phyloP scores from a whole-genome alignment of 2,888 invertebrate species.

The Acronicta alni region DNA sequence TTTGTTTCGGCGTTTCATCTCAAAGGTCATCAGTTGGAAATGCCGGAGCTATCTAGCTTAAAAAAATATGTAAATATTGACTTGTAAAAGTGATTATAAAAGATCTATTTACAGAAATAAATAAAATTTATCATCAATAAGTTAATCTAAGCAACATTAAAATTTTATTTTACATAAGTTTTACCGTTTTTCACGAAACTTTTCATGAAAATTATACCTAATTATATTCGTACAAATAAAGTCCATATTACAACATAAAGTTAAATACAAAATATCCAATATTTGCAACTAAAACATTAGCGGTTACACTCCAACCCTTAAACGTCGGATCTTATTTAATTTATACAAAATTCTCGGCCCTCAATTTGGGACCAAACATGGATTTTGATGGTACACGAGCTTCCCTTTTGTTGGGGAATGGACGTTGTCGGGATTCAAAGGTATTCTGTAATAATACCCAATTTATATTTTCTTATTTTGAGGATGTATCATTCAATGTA shows the following conservation, averaged over 20 bases:
- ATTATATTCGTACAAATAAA: constrained; percentile 1
- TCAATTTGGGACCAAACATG: constrained; percentile 3
- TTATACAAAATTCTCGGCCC: constrained; percentile 2
- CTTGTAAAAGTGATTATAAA: too few relatives aligned
- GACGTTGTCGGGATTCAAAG: constrained; percentile 8
- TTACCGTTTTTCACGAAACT: background rate
- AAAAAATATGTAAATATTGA: too few relatives aligned
- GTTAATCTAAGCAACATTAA: too few relatives aligned
- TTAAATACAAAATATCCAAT: background rate
- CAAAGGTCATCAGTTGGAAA: too few relatives aligned
- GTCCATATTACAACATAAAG: background rate
- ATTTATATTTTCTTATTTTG: constrained; percentile 5
- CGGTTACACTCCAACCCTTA: background rate
- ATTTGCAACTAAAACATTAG: constrained; percentile 4
- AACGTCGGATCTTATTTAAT: constrained; percentile 10
- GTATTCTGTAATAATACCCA: constrained; percentile 6
- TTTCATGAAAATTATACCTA: too few relatives aligned
- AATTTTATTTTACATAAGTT: too few relatives aligned
- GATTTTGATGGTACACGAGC: background rate
- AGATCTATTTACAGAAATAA: too few relatives aligned
- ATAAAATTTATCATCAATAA: too few relatives aligned
- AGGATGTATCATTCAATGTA: constrained; percentile 4
- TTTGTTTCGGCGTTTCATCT: too few relatives aligned
- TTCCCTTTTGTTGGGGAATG: constrained; percentile 7
- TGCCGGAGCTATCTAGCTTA: too few relatives aligned